Conservation (phyloP, 2,113 vertebrate species). For the Antechinus flavipes region DNA sequence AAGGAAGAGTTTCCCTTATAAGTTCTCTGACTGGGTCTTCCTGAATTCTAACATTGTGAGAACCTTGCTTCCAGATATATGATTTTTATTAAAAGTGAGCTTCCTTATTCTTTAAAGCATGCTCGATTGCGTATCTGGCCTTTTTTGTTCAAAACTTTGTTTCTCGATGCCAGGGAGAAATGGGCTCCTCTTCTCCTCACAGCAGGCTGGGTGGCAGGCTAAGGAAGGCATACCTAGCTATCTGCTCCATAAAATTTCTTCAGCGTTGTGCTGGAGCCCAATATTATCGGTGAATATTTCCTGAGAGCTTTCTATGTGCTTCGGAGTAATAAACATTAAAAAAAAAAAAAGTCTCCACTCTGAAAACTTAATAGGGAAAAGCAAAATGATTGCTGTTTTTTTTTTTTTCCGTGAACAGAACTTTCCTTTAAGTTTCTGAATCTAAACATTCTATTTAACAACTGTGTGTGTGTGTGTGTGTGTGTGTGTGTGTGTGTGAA, state of each 20-base stretch:
- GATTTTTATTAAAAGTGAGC: conserved; percentile 48
- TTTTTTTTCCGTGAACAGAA: conserved; percentile 30
- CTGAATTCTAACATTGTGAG: conserved; percentile 49
- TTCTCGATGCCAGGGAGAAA: not conserved
- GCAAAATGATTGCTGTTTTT: not conserved
- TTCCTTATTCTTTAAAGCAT: conserved; percentile 44
- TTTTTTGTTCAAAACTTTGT: not conserved
- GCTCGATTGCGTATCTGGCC: conserved; percentile 8
- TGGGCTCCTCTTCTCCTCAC: not conserved
- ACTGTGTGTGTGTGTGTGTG: not conserved
- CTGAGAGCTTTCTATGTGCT: not conserved
- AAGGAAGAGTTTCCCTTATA: conserved; percentile 22
- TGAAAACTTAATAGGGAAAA: not conserved
- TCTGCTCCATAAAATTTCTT: conserved; percentile 16
- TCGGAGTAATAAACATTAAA: not conserved
- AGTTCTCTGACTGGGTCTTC: not conserved
- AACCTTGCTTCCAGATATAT: conserved; percentile 54
- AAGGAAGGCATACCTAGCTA: not conserved
- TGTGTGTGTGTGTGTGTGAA: not conserved
- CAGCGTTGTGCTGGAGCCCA: conserved; percentile 14
- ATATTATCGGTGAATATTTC: not conserved
- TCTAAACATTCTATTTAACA: not conserved
- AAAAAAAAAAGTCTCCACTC: not conserved
- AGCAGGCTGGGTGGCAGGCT: not conserved
- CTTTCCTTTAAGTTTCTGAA: conserved; percentile 47